Conservation (phyloP, 30 jellyfish, hydroid and myxozoan species). For the Aurelia aurita region DNA sequence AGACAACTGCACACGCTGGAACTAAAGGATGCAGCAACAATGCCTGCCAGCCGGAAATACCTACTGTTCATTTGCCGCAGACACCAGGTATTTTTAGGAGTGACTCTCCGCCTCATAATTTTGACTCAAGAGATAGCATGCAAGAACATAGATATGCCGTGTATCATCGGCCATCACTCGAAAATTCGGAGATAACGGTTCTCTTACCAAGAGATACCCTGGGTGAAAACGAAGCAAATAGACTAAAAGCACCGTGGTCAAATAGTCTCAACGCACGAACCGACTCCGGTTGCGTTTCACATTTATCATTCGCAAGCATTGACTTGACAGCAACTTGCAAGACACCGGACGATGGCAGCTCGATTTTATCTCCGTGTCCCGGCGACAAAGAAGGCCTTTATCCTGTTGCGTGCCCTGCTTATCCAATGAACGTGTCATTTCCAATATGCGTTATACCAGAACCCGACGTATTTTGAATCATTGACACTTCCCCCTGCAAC, state of each 20-base stretch:
- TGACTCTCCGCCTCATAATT: background rate
- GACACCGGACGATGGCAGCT: constrained; percentile 46
- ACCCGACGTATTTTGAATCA: constrained; percentile 33
- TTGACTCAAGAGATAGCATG: constrained; percentile 1
- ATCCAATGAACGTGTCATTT: constrained; percentile 47
- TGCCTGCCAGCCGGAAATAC: constrained; percentile 14
- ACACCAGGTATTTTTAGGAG: background rate
- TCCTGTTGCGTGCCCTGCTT: constrained; percentile 71
- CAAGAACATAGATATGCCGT: constrained; percentile 18
- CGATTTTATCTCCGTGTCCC: constrained; percentile 29
- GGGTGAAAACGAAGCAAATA: background rate
- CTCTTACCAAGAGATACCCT: constrained; percentile 4
- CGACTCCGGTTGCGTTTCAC: constrained; percentile 55
- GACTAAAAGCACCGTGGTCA: background rate
- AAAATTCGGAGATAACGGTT: constrained; percentile 4
- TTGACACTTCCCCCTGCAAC: background rate
- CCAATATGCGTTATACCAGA: constrained; percentile 66
- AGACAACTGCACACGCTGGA: background rate
- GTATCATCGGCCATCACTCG: background rate
- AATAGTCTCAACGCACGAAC: background rate
- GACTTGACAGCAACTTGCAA: constrained; percentile 47
- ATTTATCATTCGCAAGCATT: constrained; percentile 42
- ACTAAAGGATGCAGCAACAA: background rate
- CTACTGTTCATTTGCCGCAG: constrained; percentile 11
- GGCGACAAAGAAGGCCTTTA: constrained; percentile 12